Evolutionary conservation across 2,888 invertebrate species (phyloP), one percentile per base, ranked within the genome.

Genomic region (Adela reaumurella): DNA sequence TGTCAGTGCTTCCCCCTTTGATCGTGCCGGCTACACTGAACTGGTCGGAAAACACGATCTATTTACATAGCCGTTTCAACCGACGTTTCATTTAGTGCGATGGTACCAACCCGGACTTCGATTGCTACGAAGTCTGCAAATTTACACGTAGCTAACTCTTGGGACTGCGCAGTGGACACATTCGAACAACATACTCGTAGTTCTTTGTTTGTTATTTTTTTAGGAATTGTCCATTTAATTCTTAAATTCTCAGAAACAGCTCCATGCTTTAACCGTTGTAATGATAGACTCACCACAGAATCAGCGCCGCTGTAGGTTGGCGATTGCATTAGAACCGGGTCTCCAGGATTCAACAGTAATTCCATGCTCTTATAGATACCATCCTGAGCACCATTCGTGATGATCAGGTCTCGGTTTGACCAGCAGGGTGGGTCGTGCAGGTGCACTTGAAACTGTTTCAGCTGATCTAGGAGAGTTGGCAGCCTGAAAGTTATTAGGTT

Each of bases 371-470:
- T 88, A 68, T 87, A 86, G 51, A 92, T 82, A 5, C 88, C 91
- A 62, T 91, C 90, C 64, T 90, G 91, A 19, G 88, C 85, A 2
- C 92, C 92, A 55, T 84, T 83, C 3, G 89, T 89, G 19, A 91
- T 74, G 35, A 89, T 64, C 1, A 90, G 62, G 51, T 87, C 86
- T 1, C 83, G 74, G 2, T 81, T 70, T 1, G 82, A 68, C 81
- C 83, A 78, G 4, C 80, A 65, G 0, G 89, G 89, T 0, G 89
- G 88, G 0, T 82, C 74, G 61, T 91, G 91, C 11, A 84, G 65
- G 46, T 74, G 68, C 45, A 77, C 64, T 58, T 88, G 88, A 59
- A 89, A 83, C 43, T 82, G 76, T 52, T 84, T 83, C 10, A 91
- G 67, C 55, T 82, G 81, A 48, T 79, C 63, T 0, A 87, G 56